Percentiles rank a stretch among this genome's conserved stretches.
Evolutionary conservation across 2,888 invertebrate species (phyloP).

Genomic region (Erannis defoliaria): DNA sequence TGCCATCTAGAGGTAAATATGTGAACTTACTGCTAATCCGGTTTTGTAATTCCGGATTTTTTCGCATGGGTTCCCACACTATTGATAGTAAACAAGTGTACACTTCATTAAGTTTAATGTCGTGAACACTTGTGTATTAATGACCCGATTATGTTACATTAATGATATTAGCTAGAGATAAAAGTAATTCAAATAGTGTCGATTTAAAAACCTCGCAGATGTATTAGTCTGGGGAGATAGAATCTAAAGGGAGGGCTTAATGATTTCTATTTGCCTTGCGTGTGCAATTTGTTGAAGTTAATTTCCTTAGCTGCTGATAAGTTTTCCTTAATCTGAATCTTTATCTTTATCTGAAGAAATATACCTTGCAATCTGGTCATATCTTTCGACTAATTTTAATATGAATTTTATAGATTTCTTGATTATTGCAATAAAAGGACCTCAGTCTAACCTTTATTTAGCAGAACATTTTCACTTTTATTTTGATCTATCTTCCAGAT

Average conservation of each 20-base stretch:
- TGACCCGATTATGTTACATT: conserved; percentile 38
- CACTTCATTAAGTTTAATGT: conserved; percentile 26
- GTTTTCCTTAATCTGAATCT: no score
- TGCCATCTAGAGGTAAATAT: conserved; percentile 30
- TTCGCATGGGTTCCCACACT: conserved; percentile 35
- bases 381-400: no score
- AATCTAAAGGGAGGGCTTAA: conserved; percentile 35
- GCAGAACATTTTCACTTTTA: no score
- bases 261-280: conserved; percentile 37
- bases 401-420: no score
- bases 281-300: conserved; percentile 34
- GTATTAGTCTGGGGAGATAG: conserved; percentile 42
- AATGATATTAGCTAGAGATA: conserved; percentile 28
- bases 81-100: conserved; percentile 25
- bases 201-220: conserved; percentile 43
- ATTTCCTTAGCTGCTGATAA: conserved; percentile 3
- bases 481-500: no score
- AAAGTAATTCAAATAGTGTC: conserved; percentile 43
- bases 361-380: no score
- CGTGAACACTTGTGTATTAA: conserved; percentile 32
- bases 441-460: no score
- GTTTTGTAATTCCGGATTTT: conserved; percentile 31
- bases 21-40: conserved; percentile 20
- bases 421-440: no score
- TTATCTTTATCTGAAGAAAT: no score